Percentiles rank a stretch among this genome's conserved stretches.
Conservation (phyloP, 2,113 vertebrate species). For the Urocolius indicus region DNA sequence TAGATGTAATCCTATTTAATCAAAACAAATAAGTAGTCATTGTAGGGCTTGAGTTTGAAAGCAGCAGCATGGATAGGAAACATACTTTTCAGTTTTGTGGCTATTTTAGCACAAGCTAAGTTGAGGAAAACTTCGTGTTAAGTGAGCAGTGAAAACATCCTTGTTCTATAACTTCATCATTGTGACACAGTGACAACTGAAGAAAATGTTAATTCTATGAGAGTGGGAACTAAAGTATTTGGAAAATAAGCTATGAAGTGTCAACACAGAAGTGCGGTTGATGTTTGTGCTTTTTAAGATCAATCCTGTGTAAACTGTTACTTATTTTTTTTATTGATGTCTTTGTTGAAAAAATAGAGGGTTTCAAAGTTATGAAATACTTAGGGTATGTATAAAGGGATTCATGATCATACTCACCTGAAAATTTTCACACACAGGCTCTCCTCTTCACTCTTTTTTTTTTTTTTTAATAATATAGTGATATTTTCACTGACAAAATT, state of each 20-base stretch:
- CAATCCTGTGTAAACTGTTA: not conserved
- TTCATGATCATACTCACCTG: not conserved
- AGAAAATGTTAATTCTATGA: not conserved
- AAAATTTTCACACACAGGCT: not conserved
- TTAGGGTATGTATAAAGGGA: not conserved
- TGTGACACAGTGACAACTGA: not conserved
- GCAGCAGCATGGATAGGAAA: not conserved
- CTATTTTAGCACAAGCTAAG: not conserved
- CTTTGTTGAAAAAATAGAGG: slow-evolving; percentile 26
- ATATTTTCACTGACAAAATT: not conserved
- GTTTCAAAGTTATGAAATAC: not conserved
- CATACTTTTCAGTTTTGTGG: not conserved
- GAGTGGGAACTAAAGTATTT: not conserved
- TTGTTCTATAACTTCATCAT: not conserved
- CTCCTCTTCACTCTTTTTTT: not conserved
- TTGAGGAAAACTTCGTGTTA: not conserved
- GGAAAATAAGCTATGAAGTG: slow-evolving; percentile 11
- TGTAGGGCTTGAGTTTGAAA: not conserved
- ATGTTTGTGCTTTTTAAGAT: not conserved
- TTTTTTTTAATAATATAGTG: not conserved
- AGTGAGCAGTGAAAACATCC: not conserved
- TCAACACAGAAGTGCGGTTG: not conserved
- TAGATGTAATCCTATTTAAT: not conserved
- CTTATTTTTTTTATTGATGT: not conserved
- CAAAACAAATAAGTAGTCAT: not conserved